These are phyloP conservation scores for Eledone cirrhosa DNA, from an alignment of 2,888 invertebrate genomes.

Conservation along the genomic window DNA sequence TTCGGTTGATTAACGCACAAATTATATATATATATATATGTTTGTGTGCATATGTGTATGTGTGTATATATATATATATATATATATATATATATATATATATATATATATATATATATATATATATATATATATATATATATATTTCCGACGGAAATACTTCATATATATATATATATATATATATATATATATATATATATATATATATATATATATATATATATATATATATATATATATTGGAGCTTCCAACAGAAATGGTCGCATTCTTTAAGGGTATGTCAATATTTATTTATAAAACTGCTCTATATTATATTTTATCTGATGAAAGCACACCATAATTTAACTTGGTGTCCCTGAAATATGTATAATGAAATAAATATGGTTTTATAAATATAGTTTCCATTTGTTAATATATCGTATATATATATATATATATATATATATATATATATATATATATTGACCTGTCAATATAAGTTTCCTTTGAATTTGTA, in stretches of 20 bases:
- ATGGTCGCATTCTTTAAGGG: too few species aligned
- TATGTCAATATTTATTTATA: too few species aligned
- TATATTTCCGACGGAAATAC: too few species aligned
- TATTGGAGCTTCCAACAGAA: background rate
- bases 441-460: constrained; percentile 13
- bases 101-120: background rate
- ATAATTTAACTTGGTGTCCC: too few species aligned
- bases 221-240: background rate
- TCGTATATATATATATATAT: background rate
- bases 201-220: background rate
- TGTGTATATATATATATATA: background rate
- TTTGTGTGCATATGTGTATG: background rate
- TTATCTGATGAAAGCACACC: too few species aligned
- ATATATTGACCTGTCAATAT: background rate
- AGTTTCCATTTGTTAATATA: too few species aligned
- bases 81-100: background rate
- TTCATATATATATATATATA: constrained; percentile 4
- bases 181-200: background rate
- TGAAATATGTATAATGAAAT: too few species aligned
- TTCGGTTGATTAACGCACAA: background rate
- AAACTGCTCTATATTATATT: too few species aligned
- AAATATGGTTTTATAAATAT: too few species aligned
- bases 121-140: background rate
- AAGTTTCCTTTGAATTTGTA: too few species aligned
- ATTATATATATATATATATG: constrained; percentile 3